Evolutionary conservation across 2,888 invertebrate species (phyloP).

Genomic region (Polyommatus iphigenia): DNA sequence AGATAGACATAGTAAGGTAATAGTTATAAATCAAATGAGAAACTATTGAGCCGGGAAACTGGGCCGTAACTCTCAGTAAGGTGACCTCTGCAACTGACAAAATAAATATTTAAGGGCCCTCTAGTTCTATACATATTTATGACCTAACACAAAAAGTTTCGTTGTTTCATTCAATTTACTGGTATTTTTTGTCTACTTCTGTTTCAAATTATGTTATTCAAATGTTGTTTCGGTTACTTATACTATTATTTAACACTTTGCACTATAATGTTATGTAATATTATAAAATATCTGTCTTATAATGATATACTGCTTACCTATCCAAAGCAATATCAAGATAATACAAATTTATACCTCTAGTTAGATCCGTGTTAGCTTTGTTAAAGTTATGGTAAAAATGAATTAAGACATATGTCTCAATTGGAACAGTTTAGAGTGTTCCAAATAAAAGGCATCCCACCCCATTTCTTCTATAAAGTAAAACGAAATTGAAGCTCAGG

Average conservation of each 20-base stretch:
- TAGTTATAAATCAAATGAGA: conserved; percentile 23
- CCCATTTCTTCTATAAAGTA: conserved; percentile 36
- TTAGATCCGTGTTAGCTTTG: background rate
- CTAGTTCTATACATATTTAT: conserved; percentile 39
- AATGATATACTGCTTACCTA: too few species aligned
- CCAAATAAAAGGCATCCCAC: background rate
- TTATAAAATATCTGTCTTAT: too few species aligned
- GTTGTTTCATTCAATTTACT: conserved; percentile 40
- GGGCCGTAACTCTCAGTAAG: conserved; percentile 33
- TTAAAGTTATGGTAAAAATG: background rate
- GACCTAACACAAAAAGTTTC: conserved; percentile 32
- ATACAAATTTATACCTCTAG: too few species aligned
- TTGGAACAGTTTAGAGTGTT: background rate
- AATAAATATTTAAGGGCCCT: conserved; percentile 39
- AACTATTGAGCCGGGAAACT: conserved; percentile 21
- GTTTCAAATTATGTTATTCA: background rate
- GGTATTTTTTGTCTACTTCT: conserved; percentile 34
- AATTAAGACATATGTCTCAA: background rate
- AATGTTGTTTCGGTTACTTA: background rate
- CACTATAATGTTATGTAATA: too few species aligned
- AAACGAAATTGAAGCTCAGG: conserved; percentile 43
- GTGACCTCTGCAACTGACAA: conserved; percentile 34
- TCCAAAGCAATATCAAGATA: too few species aligned
- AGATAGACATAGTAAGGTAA: background rate
- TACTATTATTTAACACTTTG: background rate